Percentiles rank a stretch among this genome's conserved stretches.
phyloP scores from a whole-genome alignment of 2,888 invertebrate species.

The Arctia plantaginis region DNA sequence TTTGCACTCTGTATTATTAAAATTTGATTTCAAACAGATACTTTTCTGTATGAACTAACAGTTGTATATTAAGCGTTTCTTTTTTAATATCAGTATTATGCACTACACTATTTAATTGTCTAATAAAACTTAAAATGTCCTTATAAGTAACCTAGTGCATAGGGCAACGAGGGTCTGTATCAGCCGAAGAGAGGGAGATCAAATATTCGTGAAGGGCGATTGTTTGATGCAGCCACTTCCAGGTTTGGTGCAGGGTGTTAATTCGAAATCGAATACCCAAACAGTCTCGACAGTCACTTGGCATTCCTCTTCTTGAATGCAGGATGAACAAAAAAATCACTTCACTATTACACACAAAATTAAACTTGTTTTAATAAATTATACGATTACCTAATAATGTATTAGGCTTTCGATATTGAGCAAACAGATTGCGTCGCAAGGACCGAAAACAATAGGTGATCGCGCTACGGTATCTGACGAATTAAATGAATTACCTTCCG shows the following conservation, averaged over 20 bases:
- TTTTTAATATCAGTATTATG: slow-evolving; percentile 60
- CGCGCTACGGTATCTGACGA: slow-evolving; percentile 72
- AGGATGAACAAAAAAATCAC: slow-evolving; percentile 81
- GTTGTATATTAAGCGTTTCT: slow-evolving; percentile 70
- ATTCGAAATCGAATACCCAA: slow-evolving; percentile 96
- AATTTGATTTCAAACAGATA: slow-evolving; percentile 67
- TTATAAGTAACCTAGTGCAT: slow-evolving; percentile 67
- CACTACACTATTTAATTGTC: slow-evolving; percentile 52
- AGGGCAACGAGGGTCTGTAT: slow-evolving; percentile 86
- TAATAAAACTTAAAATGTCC: slow-evolving; percentile 65
- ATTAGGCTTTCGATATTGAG: slow-evolving; percentile 31
- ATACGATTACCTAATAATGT: slow-evolving; percentile 41
- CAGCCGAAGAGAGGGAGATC: slow-evolving; percentile 92
- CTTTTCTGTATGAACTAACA: slow-evolving; percentile 83
- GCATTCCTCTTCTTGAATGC: slow-evolving; percentile 87
- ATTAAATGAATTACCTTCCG: slow-evolving; percentile 74
- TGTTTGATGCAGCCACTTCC: slow-evolving; percentile 98
- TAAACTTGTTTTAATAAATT: slow-evolving; percentile 25
- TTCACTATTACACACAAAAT: slow-evolving; percentile 66
- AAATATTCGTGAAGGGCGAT: slow-evolving; percentile 95
- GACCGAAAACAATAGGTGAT: slow-evolving; percentile 49
- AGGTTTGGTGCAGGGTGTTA: slow-evolving; percentile 95
- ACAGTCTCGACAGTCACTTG: slow-evolving; percentile 92
- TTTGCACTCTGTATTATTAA: slow-evolving; percentile 55
- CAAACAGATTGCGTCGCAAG: slow-evolving; percentile 25